phyloP scores from a whole-genome alignment of 2,888 invertebrate species.

The Acleris sparsana region DNA sequence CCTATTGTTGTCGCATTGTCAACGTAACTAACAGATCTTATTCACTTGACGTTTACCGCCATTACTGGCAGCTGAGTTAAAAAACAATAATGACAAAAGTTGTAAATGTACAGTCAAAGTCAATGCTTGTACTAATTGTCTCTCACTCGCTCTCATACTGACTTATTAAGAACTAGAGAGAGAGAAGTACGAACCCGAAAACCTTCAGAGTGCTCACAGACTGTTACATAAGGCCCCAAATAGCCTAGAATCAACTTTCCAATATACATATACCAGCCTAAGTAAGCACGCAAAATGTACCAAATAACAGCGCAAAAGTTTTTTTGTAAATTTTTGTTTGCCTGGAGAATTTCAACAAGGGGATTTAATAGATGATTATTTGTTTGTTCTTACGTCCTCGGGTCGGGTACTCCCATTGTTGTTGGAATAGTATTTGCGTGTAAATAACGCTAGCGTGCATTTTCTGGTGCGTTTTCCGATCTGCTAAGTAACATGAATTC shows the following conservation, averaged over 20 bases:
- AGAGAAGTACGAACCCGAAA: too few species aligned
- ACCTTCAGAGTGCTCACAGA: too few species aligned
- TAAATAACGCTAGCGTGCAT: conserved; percentile 26
- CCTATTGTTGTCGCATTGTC: too few species aligned
- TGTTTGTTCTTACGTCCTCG: conserved; percentile 22
- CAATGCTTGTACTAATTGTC: too few species aligned
- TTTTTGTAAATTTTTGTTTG: conserved; percentile 11
- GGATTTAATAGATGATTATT: conserved; percentile 16
- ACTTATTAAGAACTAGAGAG: too few species aligned
- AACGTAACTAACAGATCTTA: too few species aligned
- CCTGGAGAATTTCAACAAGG: conserved; percentile 16
- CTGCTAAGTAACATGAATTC: background rate
- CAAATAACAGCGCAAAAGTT: conserved; percentile 17
- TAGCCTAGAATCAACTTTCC: conserved; percentile 9
- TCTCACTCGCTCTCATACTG: too few species aligned
- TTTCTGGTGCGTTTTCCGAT: background rate
- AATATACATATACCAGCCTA: conserved; percentile 27
- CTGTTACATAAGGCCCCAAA: background rate
- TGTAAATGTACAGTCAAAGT: too few species aligned
- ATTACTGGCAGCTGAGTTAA: too few species aligned
- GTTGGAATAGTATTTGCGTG: conserved; percentile 26
- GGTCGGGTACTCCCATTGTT: background rate
- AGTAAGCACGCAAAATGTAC: conserved; percentile 22
- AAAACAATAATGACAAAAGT: too few species aligned
- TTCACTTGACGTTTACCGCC: too few species aligned